Percentiles rank a stretch among this genome's conserved stretches.
These are phyloP conservation scores for Trypoxylus dichotomus DNA, from an alignment of 1,140 invertebrate genomes.

Conservation along the genomic window DNA sequence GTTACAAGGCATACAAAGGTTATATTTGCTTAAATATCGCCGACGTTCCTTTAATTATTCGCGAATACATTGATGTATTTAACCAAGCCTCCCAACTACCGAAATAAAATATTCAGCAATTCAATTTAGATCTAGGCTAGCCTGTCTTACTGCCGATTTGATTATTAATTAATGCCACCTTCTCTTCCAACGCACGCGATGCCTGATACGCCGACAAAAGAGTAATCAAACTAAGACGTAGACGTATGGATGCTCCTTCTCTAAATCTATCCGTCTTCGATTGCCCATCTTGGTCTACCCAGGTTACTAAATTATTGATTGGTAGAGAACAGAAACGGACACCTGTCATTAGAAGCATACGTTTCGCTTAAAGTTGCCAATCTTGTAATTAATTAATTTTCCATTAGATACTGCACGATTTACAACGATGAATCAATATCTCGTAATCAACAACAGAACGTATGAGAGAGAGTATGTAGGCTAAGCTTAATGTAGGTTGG, in stretches of 20 bases:
- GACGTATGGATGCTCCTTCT: neutral
- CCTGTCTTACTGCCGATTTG: neutral
- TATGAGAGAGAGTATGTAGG: no score
- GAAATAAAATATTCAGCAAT: no score
- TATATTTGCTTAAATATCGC: no score
- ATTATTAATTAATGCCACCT: neutral
- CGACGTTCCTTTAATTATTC: no score
- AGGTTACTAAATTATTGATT: neutral
- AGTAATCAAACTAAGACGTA: neutral
- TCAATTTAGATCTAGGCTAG: neutral
- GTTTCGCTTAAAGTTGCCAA: neutral
- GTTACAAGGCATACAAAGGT: no score
- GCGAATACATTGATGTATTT: no score
- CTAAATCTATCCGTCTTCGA: neutral
- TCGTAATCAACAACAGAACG: no score
- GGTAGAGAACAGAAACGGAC: neutral
- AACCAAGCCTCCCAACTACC: no score
- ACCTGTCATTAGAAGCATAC: neutral
- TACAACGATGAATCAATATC: no score
- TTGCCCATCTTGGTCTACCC: neutral
- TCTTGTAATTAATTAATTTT: no score
- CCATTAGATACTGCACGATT: no score
- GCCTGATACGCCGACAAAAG: neutral
- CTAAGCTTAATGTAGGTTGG: no score
- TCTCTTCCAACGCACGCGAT: neutral